Percentiles rank a stretch among this genome's conserved stretches.
Conservation (phyloP, 2,797 vertebrate species). For the Pseudochromis fuscus region DNA sequence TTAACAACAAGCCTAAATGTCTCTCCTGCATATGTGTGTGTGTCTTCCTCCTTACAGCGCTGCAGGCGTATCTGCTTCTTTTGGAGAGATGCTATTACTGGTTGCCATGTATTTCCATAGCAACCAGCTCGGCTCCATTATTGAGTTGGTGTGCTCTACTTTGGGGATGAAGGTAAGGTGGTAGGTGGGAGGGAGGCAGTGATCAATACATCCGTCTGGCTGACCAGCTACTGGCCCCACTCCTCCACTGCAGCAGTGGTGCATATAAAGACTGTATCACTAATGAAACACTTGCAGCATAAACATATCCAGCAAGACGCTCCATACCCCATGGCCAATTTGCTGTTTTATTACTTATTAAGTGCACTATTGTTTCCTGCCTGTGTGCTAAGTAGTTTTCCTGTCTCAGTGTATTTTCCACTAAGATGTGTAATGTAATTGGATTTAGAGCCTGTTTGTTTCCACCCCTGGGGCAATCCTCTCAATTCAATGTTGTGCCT, state of each 20-base stretch:
- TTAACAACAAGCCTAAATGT: slow-evolving; percentile 50
- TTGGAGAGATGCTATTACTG: slow-evolving; percentile 98
- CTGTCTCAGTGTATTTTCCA: slow-evolving; percentile 75
- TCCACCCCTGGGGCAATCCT: slow-evolving; percentile 68
- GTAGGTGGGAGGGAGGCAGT: slow-evolving; percentile 56
- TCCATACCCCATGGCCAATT: slow-evolving; percentile 66
- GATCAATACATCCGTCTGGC: slow-evolving; percentile 75
- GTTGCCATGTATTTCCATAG: slow-evolving; percentile 99
- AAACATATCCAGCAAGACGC: slow-evolving; percentile 55
- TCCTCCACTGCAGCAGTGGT: slow-evolving; percentile 52
- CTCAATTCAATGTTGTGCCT: slow-evolving; percentile 71
- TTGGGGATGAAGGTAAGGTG: slow-evolving; percentile 97
- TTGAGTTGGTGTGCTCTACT: slow-evolving; percentile 98
- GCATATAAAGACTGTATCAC: slow-evolving; percentile 43
- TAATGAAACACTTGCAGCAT: slow-evolving; percentile 64
- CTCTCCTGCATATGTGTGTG: slow-evolving; percentile 52
- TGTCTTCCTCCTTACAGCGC: slow-evolving; percentile 85
- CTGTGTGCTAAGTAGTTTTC: slow-evolving; percentile 72
- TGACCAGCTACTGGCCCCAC: slow-evolving; percentile 54
- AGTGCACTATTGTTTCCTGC: slow-evolving; percentile 75
- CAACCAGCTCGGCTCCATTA: slow-evolving; percentile 98
- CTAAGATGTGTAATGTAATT: slow-evolving; percentile 81
- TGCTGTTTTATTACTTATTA: slow-evolving; percentile 77
- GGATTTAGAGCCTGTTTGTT: slow-evolving; percentile 78
- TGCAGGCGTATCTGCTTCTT: slow-evolving; percentile 97